Evolutionary conservation across 2,113 vertebrate genomes (phyloP).

Genomic region (Trematomus loennbergii): DNA sequence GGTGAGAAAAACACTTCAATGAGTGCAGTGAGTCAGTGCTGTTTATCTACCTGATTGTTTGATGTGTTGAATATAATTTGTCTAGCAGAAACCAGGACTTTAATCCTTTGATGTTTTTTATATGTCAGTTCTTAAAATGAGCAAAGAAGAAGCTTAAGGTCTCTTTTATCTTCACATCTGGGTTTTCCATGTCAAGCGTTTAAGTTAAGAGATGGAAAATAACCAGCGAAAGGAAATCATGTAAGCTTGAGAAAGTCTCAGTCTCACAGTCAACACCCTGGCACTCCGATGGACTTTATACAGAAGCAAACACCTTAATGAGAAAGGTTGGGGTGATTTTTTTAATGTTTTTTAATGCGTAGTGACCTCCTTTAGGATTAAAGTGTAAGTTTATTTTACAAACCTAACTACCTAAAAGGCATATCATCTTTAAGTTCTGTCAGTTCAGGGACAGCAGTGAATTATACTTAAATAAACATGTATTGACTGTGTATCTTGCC

Average conservation of each 20-base stretch:
- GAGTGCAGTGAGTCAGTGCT: not conserved
- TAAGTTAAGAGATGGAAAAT: conserved; percentile 66
- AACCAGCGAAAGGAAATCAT: conserved; percentile 32
- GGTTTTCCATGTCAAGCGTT: conserved; percentile 69
- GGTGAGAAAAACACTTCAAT: not conserved
- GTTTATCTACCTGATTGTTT: not conserved
- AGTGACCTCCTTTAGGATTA: not conserved
- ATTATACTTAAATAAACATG: not conserved
- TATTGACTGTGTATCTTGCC: not conserved
- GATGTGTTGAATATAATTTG: not conserved
- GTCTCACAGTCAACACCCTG: not conserved
- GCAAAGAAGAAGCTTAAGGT: conserved; percentile 21
- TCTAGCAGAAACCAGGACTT: not conserved
- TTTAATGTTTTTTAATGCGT: not conserved
- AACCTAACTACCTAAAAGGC: not conserved
- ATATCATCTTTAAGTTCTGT: not conserved
- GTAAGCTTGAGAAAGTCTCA: conserved; percentile 28
- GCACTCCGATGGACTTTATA: not conserved
- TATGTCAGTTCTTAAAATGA: conserved; percentile 7
- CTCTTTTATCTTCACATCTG: conserved; percentile 54
- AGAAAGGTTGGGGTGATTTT: not conserved
- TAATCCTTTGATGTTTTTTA: not conserved
- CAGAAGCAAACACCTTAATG: not conserved
- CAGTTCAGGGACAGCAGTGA: not conserved
- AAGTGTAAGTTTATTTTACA: conserved; percentile 37